These are phyloP conservation scores for Smithornis capensis DNA, from an alignment of 2,113 vertebrate species.

Conservation along the genomic window DNA sequence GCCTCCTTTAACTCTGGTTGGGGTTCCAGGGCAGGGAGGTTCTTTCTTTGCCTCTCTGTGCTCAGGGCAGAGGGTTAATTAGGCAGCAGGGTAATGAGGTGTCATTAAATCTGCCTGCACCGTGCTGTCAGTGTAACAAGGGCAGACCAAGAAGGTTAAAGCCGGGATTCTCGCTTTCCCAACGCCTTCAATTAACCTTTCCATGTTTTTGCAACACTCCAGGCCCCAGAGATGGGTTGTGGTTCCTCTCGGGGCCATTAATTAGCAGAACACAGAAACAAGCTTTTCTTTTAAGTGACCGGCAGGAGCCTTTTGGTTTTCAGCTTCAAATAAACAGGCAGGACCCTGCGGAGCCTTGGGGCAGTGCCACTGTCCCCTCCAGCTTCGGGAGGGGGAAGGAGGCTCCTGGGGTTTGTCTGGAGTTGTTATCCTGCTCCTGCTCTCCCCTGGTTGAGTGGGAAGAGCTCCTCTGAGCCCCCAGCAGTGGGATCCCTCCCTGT, in stretches of 20 bases:
- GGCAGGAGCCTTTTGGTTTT: not conserved
- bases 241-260: slow-evolving; percentile 27
- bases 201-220: not conserved
- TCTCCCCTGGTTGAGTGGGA: not conserved
- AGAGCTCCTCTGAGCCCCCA: accelerated
- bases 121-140: slow-evolving; percentile 39
- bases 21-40: not conserved
- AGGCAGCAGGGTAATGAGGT: slow-evolving; percentile 53
- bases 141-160: slow-evolving; percentile 28
- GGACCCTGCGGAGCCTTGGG: not conserved
- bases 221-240: not conserved
- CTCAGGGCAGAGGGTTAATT: slow-evolving; percentile 67
- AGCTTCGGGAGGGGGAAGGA: not conserved
- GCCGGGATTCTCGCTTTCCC: slow-evolving; percentile 23
- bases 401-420: not conserved
- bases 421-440: not conserved
- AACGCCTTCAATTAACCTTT: slow-evolving; percentile 68
- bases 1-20: not conserved
- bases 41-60: not conserved
- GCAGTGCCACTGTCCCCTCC: not conserved
- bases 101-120: slow-evolving; percentile 52
- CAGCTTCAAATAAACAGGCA: slow-evolving; percentile 15
- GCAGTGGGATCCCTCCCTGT: accelerated
- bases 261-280: slow-evolving; percentile 48
- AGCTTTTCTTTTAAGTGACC: not conserved